These are phyloP conservation scores for Brachionichthys hirsutus DNA, from an alignment of 2,113 vertebrate genomes.

Conservation along the genomic window DNA sequence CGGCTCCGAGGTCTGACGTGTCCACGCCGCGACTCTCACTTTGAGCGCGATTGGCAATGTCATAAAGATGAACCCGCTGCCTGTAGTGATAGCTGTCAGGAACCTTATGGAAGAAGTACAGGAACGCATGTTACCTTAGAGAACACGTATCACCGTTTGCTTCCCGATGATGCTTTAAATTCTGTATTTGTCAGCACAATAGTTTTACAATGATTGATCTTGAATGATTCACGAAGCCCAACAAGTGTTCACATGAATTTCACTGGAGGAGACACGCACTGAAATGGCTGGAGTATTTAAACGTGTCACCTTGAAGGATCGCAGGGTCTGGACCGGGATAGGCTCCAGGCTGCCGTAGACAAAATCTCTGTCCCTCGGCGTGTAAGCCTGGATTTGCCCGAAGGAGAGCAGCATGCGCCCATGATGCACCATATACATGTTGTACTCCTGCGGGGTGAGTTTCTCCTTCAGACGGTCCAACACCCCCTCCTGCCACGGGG, in stretches of 20 bases:
- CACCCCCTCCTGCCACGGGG: slow-evolving; percentile 82
- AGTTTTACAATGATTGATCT: too few relatives aligned
- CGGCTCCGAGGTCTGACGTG: slow-evolving; percentile 84
- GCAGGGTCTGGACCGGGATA: slow-evolving; percentile 88
- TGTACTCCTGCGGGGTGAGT: slow-evolving; percentile 84
- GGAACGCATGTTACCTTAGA: too few relatives aligned
- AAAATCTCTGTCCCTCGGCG: slow-evolving; percentile 87
- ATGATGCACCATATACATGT: slow-evolving; percentile 80
- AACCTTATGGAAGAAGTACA: slow-evolving; percentile 52
- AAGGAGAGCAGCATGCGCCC: slow-evolving; percentile 87
- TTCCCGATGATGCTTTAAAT: too few relatives aligned
- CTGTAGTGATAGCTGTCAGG: slow-evolving; percentile 85
- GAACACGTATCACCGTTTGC: too few relatives aligned
- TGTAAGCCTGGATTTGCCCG: slow-evolving; percentile 89
- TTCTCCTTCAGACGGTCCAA: slow-evolving; percentile 85
- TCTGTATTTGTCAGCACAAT: too few relatives aligned
- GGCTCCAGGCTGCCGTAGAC: slow-evolving; percentile 89
- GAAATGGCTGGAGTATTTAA: too few relatives aligned
- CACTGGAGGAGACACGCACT: too few relatives aligned
- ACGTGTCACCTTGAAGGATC: slow-evolving; percentile 82
- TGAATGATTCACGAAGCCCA: too few relatives aligned
- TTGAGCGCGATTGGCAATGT: neutral
- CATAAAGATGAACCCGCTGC: slow-evolving; percentile 53
- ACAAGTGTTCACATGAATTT: too few relatives aligned
- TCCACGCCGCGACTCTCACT: slow-evolving; percentile 81